Evolutionary conservation across 2,797 vertebrate genomes (phyloP), one percentile per base, ranked within the genome.

Genomic region (Synanceia verrucosa): DNA sequence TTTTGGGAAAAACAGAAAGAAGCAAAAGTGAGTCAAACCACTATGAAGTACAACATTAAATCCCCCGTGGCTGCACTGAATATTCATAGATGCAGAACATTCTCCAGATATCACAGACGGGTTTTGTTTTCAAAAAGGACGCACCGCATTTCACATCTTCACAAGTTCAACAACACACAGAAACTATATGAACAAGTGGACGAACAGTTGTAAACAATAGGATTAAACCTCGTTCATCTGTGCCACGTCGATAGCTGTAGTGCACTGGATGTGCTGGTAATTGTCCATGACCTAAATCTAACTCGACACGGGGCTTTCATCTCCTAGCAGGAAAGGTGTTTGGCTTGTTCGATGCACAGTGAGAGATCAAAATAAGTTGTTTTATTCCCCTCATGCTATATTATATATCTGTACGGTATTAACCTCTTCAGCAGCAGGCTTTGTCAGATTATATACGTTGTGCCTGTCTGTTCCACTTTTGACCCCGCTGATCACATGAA

Each of bases 271-370:
- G 31, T 72, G 73, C 55, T 68, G 63, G 47, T 77, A 19, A 70
- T 43, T 73, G 76, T 74, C 62, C 50, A 3, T 83, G 88, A 89
- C 87, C 89, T 78, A 86, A 74, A 88, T 90, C 71, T 84, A 65
- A 83, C 76, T 86, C 66, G 2, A n/a, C 18, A 5, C 63, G 11
- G 3, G 1, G 61, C 76, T 83, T 85, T 84, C 73, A 76, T 83
- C 67, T 56, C 70, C 24, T 64, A 28, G 19, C 12, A 71, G 36
- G 39, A 31, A 13, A 44, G 26, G 44, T 46, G 70, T 73, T 71
- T 2, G 2, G 11, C 50, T 50, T 33, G 48, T 31, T 65, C 52
- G 66, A 37, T 21, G 46, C 0, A 1, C 53, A 44, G n/a, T 53
- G 28, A 59, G 34, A 64, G 41, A 67, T 70, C 47, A 59, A 44